Evolutionary conservation across 2,113 vertebrate genomes (phyloP), one percentile per base, ranked within the genome.

Genomic region (Eupsittula cactorum): DNA sequence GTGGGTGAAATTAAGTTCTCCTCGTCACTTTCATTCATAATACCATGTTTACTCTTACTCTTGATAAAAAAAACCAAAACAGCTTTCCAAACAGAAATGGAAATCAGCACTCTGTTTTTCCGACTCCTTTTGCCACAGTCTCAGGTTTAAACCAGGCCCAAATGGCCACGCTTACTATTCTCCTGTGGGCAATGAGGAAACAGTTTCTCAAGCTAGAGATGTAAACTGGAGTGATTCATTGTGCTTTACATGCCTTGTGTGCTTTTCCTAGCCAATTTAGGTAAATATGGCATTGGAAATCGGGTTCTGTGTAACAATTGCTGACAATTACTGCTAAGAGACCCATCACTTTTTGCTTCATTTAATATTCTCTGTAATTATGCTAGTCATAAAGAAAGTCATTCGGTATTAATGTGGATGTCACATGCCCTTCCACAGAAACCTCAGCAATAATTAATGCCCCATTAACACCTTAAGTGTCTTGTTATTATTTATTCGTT

Each of bases 371-470:
- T 88, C 75, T 92, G 49, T 88, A 93, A 96, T 96, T 88, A 73
- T 20, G 53, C 52, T 88, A 91, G 86, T 82, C 76, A 87, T 91
- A 93, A 95, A 95, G 94, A 93, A 95, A 83, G 85, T 88, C 3
- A 78, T 63, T 97, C 0, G 3, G 57, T 90, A 96, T 95, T 94
- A 65, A 84, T 78, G 90, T 82, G 85, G 68, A 70, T 97, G 92
- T 91, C 83, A 65, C 77, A 68, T 68, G 33, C 62, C 79, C 65
- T 83, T 94, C 71, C 63, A 91, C 1, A 1, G 62, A 95, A 97
- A 95, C 53, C 86, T 95, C 89, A 94, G 88, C 87, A 96, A 96
- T 97, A 97, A 97, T 96, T 97, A 97, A 97, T 97, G 94, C 60
- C 42, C 39, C 74, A 90, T 97, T 96, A 96, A 96, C 93, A 97